These are phyloP conservation scores for Campaea margaritaria DNA, from an alignment of 2,888 invertebrate genomes.

Conservation along the genomic window DNA sequence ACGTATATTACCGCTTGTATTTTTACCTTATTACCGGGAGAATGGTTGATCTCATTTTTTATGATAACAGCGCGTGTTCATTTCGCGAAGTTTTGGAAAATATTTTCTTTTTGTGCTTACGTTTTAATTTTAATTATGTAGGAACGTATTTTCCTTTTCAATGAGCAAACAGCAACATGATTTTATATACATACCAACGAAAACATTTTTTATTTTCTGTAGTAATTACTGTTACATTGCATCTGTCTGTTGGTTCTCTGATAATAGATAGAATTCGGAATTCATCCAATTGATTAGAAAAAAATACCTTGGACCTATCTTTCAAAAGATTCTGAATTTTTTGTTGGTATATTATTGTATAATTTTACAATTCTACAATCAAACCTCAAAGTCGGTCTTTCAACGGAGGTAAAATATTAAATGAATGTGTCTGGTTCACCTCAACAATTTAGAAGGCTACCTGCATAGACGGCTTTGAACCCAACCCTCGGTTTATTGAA, in stretches of 20 bases:
- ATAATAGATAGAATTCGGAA: too few species aligned
- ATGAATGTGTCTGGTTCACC: constrained; percentile 33
- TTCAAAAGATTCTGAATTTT: neutral
- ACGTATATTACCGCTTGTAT: constrained; percentile 34
- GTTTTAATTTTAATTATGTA: constrained; percentile 26
- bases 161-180: too few species aligned
- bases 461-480: constrained; percentile 36
- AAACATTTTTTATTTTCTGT: too few species aligned
- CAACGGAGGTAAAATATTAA: constrained; percentile 30
- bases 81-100: constrained; percentile 28
- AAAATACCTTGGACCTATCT: too few species aligned
- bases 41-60: constrained; percentile 33
- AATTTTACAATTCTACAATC: constrained; percentile 4
- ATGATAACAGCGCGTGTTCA: constrained; percentile 24
- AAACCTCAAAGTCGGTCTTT: constrained; percentile 10
- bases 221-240: too few species aligned
- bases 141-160: neutral
- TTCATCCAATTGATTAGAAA: too few species aligned
- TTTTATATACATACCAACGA: too few species aligned
- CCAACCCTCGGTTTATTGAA: constrained; percentile 45
- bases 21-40: constrained; percentile 37
- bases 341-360: neutral
- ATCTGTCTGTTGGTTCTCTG: too few species aligned
- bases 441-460: constrained; percentile 38
- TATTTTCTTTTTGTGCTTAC: constrained; percentile 21